Conservation (phyloP, 1,140 invertebrate genomes). For the Meloidogyne hapla region DNA sequence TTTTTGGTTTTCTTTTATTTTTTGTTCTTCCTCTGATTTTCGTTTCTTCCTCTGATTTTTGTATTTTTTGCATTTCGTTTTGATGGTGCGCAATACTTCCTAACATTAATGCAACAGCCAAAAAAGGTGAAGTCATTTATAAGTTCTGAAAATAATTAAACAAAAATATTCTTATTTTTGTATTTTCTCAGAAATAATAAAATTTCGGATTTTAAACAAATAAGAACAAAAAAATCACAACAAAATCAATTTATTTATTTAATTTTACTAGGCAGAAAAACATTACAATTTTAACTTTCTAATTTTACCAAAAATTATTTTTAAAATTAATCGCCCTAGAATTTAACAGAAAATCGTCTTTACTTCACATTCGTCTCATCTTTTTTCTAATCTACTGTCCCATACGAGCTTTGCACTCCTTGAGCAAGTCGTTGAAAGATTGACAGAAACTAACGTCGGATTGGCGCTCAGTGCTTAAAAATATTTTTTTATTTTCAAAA, state of each 20-base stretch:
- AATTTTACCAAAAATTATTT: background rate
- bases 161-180: background rate
- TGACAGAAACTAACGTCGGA: slow-evolving; percentile 42
- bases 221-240: background rate
- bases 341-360: slow-evolving; percentile 4
- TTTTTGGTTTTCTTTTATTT: too few relatives aligned
- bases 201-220: slow-evolving; percentile 1
- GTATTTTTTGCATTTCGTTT: too few relatives aligned
- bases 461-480: slow-evolving; percentile 46
- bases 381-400: background rate
- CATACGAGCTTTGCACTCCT: slow-evolving; percentile 51
- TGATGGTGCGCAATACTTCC: too few relatives aligned
- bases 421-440: slow-evolving; percentile 52
- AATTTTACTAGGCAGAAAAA: background rate
- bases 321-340: background rate
- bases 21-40: too few relatives aligned
- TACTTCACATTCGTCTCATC: background rate
- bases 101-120: too few relatives aligned
- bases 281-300: background rate
- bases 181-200: too few relatives aligned
- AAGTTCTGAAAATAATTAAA: too few relatives aligned
- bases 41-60: too few relatives aligned
- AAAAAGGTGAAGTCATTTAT: too few relatives aligned
- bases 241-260: background rate
- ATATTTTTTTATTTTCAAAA: background rate